Evolutionary conservation across 2,113 vertebrate genomes (phyloP), one percentile per base, ranked within the genome.

Genomic region (Macquaria ambigua): DNA sequence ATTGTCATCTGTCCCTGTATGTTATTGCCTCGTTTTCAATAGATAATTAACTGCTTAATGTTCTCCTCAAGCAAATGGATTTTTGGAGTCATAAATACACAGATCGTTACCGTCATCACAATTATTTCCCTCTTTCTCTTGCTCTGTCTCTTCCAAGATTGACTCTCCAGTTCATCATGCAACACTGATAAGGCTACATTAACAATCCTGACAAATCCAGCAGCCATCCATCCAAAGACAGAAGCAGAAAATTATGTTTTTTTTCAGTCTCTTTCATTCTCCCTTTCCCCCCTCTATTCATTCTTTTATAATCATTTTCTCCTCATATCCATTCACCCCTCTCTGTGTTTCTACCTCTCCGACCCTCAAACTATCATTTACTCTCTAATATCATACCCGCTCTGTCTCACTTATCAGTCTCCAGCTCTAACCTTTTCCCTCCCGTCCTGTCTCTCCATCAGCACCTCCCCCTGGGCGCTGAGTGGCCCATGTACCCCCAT

Each of bases 31-130:
- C 37, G 6, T 90, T 79, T 74, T 83, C 55, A 78, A 77, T 64
- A 84, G 68, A 74, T 83, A 87, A 87, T 88, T 85, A 85, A 78
- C 63, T 10, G 20, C 74, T 78, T 63, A 86, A 87, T 87, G 78
- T 82, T 62, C 64, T 73, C 55, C 71, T 86, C 59, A 61, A 64
- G 64, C 75, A 83, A 88, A 83, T 84, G 61, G 61, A 66, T 81
- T 90, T 80, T 74, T 28, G 39, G 43, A 63, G n/a, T 85, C 67
- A 90, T 84, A 87, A 86, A 87, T 79, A 77, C 23, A 82, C 64
- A 64, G 74, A 83, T 80, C 43, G 25, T 80, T 80, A 28, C 8
- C 50, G 52, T 87, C 53, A 72, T 78, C 70, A 67, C 52, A 80
- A 77, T 89, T 79, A 72, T 82, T 62, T 50, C 25, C 31, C 37